Evolutionary conservation across 2,113 vertebrate species (phyloP).

Genomic region (Megaceryle torquata): DNA sequence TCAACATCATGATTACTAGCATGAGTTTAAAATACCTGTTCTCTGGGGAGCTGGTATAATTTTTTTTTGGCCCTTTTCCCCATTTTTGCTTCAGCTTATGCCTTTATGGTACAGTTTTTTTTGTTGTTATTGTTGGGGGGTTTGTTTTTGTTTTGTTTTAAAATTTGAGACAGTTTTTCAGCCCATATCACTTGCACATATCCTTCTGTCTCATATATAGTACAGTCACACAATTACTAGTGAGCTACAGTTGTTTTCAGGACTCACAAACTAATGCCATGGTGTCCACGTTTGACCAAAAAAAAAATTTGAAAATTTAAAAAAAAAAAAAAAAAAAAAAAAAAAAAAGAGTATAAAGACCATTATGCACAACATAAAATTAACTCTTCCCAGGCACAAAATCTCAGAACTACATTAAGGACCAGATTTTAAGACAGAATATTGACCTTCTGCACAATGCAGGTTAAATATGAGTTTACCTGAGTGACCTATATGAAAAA

Average conservation of each 20-base stretch:
- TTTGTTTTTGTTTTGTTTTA: background rate
- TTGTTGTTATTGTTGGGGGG: background rate
- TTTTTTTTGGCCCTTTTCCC: background rate
- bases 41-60: background rate
- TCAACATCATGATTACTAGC: background rate
- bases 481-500: background rate
- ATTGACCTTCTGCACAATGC: background rate
- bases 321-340: too few species aligned
- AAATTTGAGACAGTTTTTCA: conserved; percentile 36
- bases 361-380: background rate
- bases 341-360: background rate
- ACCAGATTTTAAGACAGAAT: background rate
- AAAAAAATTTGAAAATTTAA: too few species aligned
- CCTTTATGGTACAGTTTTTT: background rate
- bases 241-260: conserved; percentile 32
- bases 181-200: conserved; percentile 47
- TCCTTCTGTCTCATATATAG: conserved; percentile 66
- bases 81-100: background rate
- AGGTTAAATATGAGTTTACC: background rate
- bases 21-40: background rate
- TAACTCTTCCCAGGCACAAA: background rate
- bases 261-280: conserved; percentile 9
- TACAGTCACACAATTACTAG: conserved; percentile 59
- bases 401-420: background rate
- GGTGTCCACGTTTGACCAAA: conserved; percentile 7